These are phyloP conservation scores for Julus scanicus DNA, from an alignment of 2,888 invertebrate genomes.

Conservation along the genomic window DNA sequence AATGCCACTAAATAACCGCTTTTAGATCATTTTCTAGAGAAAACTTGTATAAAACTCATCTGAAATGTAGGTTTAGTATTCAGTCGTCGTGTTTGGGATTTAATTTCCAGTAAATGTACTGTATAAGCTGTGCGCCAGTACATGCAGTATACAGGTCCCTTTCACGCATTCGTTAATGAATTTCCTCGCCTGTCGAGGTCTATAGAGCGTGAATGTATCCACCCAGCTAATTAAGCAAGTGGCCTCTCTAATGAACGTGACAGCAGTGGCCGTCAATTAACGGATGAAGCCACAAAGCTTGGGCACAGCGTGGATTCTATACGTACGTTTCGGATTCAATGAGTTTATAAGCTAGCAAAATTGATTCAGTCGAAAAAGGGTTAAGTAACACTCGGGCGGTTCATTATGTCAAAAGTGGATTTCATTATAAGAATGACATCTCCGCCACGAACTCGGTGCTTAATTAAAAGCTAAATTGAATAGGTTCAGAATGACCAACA, in stretches of 20 bases:
- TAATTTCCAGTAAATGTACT: too few species aligned
- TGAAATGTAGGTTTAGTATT: neutral
- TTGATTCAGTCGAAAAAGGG: slow-evolving; percentile 20
- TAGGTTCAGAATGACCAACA: slow-evolving; percentile 16
- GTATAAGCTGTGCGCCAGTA: neutral
- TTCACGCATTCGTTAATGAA: slow-evolving; percentile 35
- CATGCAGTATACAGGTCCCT: neutral
- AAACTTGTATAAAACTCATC: neutral
- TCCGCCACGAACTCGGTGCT: neutral
- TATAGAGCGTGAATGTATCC: slow-evolving; percentile 43
- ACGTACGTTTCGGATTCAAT: neutral
- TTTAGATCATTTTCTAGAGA: too few species aligned
- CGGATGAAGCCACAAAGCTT: slow-evolving; percentile 16
- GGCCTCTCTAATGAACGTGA: slow-evolving; percentile 49
- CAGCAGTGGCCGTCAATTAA: slow-evolving; percentile 53
- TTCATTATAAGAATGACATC: slow-evolving; percentile 10
- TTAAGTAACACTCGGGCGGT: slow-evolving; percentile 27
- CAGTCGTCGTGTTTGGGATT: neutral
- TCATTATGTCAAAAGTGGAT: slow-evolving; percentile 34
- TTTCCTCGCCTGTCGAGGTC: slow-evolving; percentile 31
- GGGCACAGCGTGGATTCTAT: too few species aligned
- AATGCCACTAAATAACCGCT: too few species aligned
- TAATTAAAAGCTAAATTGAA: slow-evolving; percentile 36
- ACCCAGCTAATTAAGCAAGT: slow-evolving; percentile 53
- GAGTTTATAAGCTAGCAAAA: neutral